Base-by-base conservation (phyloP, 2,113 vertebrate species). In the Meles meles region DNA sequence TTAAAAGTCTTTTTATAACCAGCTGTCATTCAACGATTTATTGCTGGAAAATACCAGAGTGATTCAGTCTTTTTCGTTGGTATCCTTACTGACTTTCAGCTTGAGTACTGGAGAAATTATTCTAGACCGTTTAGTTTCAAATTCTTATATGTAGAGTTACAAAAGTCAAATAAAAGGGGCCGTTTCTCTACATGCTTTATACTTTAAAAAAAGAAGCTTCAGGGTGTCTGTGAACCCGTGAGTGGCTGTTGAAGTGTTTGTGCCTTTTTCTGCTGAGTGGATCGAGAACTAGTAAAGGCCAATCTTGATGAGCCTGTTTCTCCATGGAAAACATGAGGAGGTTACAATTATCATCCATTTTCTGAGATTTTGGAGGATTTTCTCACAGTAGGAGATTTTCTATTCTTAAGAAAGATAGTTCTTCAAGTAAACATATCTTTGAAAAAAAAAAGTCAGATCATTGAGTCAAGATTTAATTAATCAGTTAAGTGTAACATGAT, bases 401-500 rank as follows among this genome's bases (percentile, higher is more conserved):
- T 88, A 13, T 74, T 92, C 27, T 88, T 90, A 83, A 65, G 31
- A 96, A 0, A 82, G n/a, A 65, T 2, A 72, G 29, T 90, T 71
- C 49, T 88, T 55, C 12, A 8, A 88, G n/a, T 55, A 74, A 91
- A 81, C 93, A 25, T 2, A 57, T 72, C 52, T 18, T 84, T 72
- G 25, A 29, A 67, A 82, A 74, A 44, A 44, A 76, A 74, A 44
- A 76, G 52, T 34, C 20, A 85, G 79, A 86, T 61, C 57, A 27
- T 12, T 82, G 76, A 94, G 63, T 93, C 57, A 61, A 86, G 42
- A 83, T 95, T 85, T 88, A 95, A 89, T 96, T 69, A 86, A 96
- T 88, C 52, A 88, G 52, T 84, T 59, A 93, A 85, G n/a, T 94
- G 9, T 93, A 95, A 86, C 31, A 74, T 61, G 49, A 8, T 94